Base-by-base conservation (phyloP, 1,140 invertebrate species). In the Rhagoletis pomonella region DNA sequence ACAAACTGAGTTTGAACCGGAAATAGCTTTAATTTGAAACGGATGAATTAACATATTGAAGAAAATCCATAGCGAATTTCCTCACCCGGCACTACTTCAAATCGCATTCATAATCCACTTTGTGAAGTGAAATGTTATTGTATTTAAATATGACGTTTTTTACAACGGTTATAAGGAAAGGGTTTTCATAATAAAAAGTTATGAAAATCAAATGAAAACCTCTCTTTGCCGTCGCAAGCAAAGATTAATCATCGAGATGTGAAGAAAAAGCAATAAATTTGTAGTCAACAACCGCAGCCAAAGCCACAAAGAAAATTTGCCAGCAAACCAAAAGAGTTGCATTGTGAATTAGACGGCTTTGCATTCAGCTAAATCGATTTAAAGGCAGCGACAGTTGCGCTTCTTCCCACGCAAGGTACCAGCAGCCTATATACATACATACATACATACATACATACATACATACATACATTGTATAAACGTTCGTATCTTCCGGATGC, bases 321-420 rank as follows among this genome's bases (percentile, higher is more conserved):
- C 39, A 69, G n/a, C 42, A 10, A 81, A 67, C 62, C 10, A 64
- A 67, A 6, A 12, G n/a, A 7, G 12, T 14, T 17, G n/a, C 12
- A 62, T 1, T 9, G 6, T 50, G 6, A 44, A 81, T 55, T 3
- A 55, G 19, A 58, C 5, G n/a, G 17, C 17, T 55, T 81, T 50
- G 73, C 1, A 44, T 50, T 19, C 47, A 81, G n/a, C 6, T 3
- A 1, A 55, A 81, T 81, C 73, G 73, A 81, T 81, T 55, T 44
- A 17, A 47, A 2, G n/a, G 12, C 73, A 65, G 64, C 17, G 50
- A 55, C 64, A 73, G 67, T 73, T 73, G 67, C 67, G 39, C 67
- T 50, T 81, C 73, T 81, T 81, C 73, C 73, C 73, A 81, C 73
- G 73, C 73, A 81, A 81, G 73, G 39, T 55, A 50, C 50, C 19